These are phyloP conservation scores for Crocodylus rhombifer DNA, from an alignment of 2,797 vertebrate genomes.

Conservation along the genomic window DNA sequence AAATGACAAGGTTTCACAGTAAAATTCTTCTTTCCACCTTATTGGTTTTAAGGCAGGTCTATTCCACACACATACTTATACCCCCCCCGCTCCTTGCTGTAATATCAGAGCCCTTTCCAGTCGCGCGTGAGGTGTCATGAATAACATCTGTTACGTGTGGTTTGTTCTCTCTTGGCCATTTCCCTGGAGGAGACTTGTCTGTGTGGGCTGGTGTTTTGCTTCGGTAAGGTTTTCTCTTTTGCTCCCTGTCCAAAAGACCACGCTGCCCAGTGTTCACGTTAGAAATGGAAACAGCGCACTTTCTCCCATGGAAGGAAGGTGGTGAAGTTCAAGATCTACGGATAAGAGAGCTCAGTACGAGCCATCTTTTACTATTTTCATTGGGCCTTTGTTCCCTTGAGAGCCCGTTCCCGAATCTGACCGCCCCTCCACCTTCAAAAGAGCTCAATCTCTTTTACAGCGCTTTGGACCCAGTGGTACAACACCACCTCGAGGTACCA, in stretches of 20 bases:
- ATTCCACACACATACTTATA: not conserved
- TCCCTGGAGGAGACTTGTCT: constrained; percentile 38
- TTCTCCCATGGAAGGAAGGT: constrained; percentile 65
- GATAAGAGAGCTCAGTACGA: constrained; percentile 1
- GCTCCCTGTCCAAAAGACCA: not conserved
- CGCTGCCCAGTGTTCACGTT: constrained; percentile 68
- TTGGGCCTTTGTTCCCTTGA: constrained; percentile 28
- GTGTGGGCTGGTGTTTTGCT: constrained; percentile 61
- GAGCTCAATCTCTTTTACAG: not conserved
- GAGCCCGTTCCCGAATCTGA: constrained; percentile 31
- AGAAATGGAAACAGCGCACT: constrained; percentile 58
- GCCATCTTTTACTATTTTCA: constrained; percentile 34
- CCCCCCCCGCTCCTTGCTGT: not conserved
- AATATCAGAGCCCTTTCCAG: not conserved
- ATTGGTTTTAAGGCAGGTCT: not conserved
- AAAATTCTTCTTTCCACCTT: not conserved
- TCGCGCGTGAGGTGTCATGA: not conserved
- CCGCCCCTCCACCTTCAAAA: not conserved
- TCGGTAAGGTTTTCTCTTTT: constrained; percentile 71
- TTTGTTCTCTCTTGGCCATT: constrained; percentile 34
- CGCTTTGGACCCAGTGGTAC: not conserved
- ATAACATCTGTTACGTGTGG: not conserved
- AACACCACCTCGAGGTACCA: not conserved
- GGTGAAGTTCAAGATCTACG: constrained; percentile 44
- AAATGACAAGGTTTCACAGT: not conserved